phyloP scores from a whole-genome alignment of 2,888 invertebrate species.

The Marasmarcha lunaedactyla region DNA sequence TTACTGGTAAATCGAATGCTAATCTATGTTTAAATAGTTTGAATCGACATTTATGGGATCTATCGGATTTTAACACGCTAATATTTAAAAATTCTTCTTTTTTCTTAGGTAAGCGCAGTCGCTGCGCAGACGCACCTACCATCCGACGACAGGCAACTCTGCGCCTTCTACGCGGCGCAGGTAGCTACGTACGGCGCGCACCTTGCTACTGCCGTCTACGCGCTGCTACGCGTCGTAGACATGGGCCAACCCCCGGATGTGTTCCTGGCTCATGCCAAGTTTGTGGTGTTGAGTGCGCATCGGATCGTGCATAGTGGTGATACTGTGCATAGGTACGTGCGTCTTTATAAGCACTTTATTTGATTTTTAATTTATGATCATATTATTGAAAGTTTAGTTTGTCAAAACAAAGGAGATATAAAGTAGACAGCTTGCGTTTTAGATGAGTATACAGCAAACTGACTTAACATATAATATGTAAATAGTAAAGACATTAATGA shows the following conservation, averaged over 20 bases:
- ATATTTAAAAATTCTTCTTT: too few relatives aligned
- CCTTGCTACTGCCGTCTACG: conserved; percentile 90
- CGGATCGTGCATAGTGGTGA: conserved; percentile 95
- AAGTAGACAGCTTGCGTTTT: too few relatives aligned
- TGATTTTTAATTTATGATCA: background rate
- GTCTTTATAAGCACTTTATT: background rate
- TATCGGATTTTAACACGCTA: too few relatives aligned
- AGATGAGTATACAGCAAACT: too few relatives aligned
- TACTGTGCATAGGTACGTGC: conserved; percentile 77
- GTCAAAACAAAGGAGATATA: too few relatives aligned
- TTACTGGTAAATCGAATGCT: too few relatives aligned
- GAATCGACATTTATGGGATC: too few relatives aligned
- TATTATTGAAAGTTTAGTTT: background rate
- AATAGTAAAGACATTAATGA: too few relatives aligned
- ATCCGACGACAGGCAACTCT: conserved; percentile 84
- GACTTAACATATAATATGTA: too few relatives aligned
- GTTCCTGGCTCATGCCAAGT: conserved; percentile 93
- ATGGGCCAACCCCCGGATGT: conserved; percentile 94
- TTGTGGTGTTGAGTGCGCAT: conserved; percentile 93
- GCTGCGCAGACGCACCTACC: conserved; percentile 30
- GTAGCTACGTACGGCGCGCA: conserved; percentile 86
- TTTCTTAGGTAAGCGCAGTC: too few relatives aligned
- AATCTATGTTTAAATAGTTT: too few relatives aligned
- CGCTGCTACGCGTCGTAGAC: conserved; percentile 91
- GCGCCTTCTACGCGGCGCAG: conserved; percentile 90